A percentile compares a stretch with the other conserved stretches of the same genome.
phyloP scores from a whole-genome alignment of 1,140 invertebrate genomes.

The Drosophila albomicans region DNA sequence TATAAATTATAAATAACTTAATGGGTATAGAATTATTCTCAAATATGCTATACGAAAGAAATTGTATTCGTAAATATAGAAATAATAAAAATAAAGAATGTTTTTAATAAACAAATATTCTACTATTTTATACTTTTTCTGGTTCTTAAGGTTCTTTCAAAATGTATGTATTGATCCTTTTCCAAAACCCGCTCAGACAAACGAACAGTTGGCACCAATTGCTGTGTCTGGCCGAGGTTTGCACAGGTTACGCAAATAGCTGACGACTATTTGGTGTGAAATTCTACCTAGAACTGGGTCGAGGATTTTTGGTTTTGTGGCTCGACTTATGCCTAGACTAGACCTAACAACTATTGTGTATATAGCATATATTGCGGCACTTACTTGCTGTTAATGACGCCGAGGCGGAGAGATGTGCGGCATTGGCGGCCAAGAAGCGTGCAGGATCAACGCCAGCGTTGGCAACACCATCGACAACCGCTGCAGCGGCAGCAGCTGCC shows the following conservation, averaged over 20 bases:
- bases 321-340: slow-evolving; percentile 18
- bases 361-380: slow-evolving; percentile 48
- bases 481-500: slow-evolving; percentile 56
- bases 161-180: neutral
- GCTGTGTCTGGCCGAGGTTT: slow-evolving; percentile 45
- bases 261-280: slow-evolving; percentile 49
- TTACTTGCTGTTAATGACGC: slow-evolving; percentile 86
- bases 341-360: neutral
- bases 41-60: neutral
- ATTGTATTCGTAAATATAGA: neutral
- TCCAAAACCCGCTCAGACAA: slow-evolving; percentile 19
- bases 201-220: slow-evolving; percentile 44
- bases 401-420: slow-evolving; percentile 83
- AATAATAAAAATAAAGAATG: neutral
- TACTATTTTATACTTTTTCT: neutral
- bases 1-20: slow-evolving; percentile 13
- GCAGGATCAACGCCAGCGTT: slow-evolving; percentile 49
- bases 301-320: slow-evolving; percentile 32
- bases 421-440: slow-evolving; percentile 40
- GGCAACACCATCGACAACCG: slow-evolving; percentile 43
- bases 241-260: slow-evolving; percentile 68
- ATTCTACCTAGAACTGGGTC: slow-evolving; percentile 51
- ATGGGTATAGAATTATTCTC: neutral
- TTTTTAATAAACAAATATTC: neutral
- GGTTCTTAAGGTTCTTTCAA: neutral